A percentile compares a stretch with the other conserved stretches of the same genome.
Evolutionary conservation across 1,140 invertebrate species (phyloP).

Genomic region (Scaptomyza graminum): DNA sequence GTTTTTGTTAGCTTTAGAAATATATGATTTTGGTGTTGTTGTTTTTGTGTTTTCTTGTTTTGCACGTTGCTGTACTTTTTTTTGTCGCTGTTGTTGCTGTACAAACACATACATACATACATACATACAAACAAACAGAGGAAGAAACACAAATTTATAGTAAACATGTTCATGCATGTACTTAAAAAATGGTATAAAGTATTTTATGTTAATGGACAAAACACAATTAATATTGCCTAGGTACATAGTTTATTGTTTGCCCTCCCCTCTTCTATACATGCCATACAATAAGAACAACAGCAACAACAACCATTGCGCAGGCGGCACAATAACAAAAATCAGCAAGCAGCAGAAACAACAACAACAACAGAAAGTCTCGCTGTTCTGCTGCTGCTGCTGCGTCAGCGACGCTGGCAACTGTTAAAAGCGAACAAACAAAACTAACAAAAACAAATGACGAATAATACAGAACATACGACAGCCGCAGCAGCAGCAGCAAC

Average conservation of each 20-base stretch:
- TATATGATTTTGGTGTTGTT: slow-evolving; percentile 48
- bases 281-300: slow-evolving; percentile 18
- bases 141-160: slow-evolving; percentile 35
- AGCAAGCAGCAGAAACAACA: slow-evolving; percentile 36
- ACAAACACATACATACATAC: slow-evolving; percentile 33
- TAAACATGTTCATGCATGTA: slow-evolving; percentile 12
- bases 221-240: slow-evolving; percentile 71
- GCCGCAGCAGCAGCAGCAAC: slow-evolving; percentile 19
- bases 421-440: slow-evolving; percentile 56
- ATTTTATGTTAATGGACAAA: slow-evolving; percentile 79
- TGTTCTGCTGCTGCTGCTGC: slow-evolving; percentile 34
- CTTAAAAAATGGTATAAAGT: slow-evolving; percentile 18
- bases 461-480: slow-evolving; percentile 52
- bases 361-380: slow-evolving; percentile 23
- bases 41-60: slow-evolving; percentile 66
- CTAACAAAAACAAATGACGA: slow-evolving; percentile 55
- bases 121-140: slow-evolving; percentile 23
- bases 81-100: slow-evolving; percentile 32
- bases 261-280: slow-evolving; percentile 9
- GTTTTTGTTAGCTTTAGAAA: slow-evolving; percentile 80
- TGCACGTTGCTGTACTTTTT: slow-evolving; percentile 78
- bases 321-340: slow-evolving; percentile 39
- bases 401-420: slow-evolving; percentile 50
- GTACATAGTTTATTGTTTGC: slow-evolving; percentile 63
- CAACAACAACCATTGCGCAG: slow-evolving; percentile 44